A percentile compares a stretch with the other conserved stretches of the same genome.
phyloP scores from a whole-genome alignment of 92 coral and sea anemone species.

The Epizoanthus scotinus region DNA sequence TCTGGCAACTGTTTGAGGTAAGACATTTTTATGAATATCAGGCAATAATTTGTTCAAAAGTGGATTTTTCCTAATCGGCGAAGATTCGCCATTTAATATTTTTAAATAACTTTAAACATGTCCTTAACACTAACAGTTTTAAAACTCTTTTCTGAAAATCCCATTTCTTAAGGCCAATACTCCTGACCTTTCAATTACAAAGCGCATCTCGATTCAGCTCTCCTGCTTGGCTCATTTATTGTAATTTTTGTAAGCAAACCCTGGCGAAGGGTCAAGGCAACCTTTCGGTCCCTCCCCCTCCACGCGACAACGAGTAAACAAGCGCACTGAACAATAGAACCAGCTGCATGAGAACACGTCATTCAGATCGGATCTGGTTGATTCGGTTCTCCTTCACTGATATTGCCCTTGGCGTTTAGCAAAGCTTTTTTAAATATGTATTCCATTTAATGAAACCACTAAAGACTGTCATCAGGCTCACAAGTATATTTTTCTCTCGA shows the following conservation, averaged over 20 bases:
- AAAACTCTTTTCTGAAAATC: not conserved
- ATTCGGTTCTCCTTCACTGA: not conserved
- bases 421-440: too few species aligned
- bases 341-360: conserved; percentile 1
- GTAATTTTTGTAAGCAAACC: too few species aligned
- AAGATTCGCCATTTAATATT: not conserved
- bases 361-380: not conserved
- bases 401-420: too few species aligned
- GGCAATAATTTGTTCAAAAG: too few species aligned
- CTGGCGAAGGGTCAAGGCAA: conserved; percentile 15
- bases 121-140: not conserved
- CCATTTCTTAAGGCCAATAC: conserved; percentile 6
- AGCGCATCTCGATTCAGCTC: not conserved
- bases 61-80: too few species aligned
- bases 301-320: conserved; percentile 1
- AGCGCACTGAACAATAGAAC: not conserved
- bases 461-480: too few species aligned
- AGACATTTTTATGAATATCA: conserved; percentile 16
- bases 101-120: not conserved
- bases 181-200: conserved; percentile 16
- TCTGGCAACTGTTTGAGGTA: not conserved
- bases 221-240: too few species aligned
- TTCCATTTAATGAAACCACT: too few species aligned
- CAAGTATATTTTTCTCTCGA: too few species aligned
- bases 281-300: not conserved